Evolutionary conservation across 1,140 invertebrate genomes (phyloP), one percentile per base, ranked within the genome.

Genomic region (Leptoteleia sp.): DNA sequence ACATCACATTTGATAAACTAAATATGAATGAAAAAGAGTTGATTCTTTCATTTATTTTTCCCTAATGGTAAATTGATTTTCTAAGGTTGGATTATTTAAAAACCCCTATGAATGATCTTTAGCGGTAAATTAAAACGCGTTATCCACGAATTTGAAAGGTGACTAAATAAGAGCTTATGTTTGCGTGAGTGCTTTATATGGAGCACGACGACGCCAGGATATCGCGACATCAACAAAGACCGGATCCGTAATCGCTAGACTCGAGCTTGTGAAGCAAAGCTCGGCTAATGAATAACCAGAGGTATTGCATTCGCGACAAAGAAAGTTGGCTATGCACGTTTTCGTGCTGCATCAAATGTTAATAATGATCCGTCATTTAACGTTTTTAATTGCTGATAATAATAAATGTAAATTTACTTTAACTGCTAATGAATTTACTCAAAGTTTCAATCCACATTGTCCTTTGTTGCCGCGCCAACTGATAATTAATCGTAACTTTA

Each of bases 251-350:
- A 70, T 70, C 43, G 17, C 43, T 27, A 45, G 50, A 55, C 54
- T 31, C 16, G 12, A 54, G 29, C 55, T 72, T 61, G 27, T 57
- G 45, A 45, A 42, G 54, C 47, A n/a, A 62, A 61, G 68, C 45
- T 52, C 52, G 31, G 37, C 67, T 72, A 72, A 72, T 72, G 54
- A 72, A 54, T 50, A 52, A 59, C 55, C 43, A 40, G 47, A 52
- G 40, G 25, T 42, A 40, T 35, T 52, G 55, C 55, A 43, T 59
- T 61, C 29, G 25, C 22, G 27, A 33, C 48, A 33, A 45, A 54
- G n/a, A 54, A 55, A 43, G 29, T 55, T 3, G 22, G 17, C 13
- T 40, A 50, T 29, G n/a, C n/a, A 40, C 12, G 13, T 59, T 45
- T 55, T 29, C 0, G 12, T n/a, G 3, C 16, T 22, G 13, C 31